Evolutionary conservation across 2,888 invertebrate genomes (phyloP), one percentile per base, ranked within the genome.

Genomic region (Branchellion lobata): DNA sequence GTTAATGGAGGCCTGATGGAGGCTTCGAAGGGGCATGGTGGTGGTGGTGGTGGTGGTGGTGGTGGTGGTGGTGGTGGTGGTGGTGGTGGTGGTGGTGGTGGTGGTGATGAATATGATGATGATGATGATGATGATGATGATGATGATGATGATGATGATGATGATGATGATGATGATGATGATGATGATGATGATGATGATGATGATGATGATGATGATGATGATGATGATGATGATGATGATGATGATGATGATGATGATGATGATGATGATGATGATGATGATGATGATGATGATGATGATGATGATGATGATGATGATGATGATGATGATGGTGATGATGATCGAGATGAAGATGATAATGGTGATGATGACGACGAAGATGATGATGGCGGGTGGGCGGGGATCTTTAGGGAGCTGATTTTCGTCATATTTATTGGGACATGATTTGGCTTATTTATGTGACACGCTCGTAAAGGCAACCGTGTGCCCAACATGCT

Each of bases 81-180:
- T 29, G 61, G 21, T 8, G 24, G 29, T 53, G 53, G 27, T 29
- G 14, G 53, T 65, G 40, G 1, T 51, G 76, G 5, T 27, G 76
- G 47, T 51, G 76, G 47, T 51, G 68, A 78, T 68, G 47, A 68
- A 34, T 24, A 78, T 69, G 68, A 78, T 2, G 36, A 78, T 36
- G 68, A 36, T 33, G 1, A 34, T 36, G 29, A 36, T 68, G 36
- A 1, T 68, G 1, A n/a, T 68, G 29, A 33, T 65, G 24, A 33
- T 3, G 47, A 65, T 34, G 68, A 65, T 78, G 40, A 36, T 78
- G 68, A 34, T 65, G 36, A 78, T 78, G 65, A 68, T 78, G 68
- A 1, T 65, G 36, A 61, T 68, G 68, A 27, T 34, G 36, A 68
- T 78, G 40, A 78, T 78, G 68, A 78, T 65, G 40, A 65, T 76